Evolutionary conservation across 1,140 invertebrate genomes (phyloP).

Genomic region (Ctenoplectra terminalis): DNA sequence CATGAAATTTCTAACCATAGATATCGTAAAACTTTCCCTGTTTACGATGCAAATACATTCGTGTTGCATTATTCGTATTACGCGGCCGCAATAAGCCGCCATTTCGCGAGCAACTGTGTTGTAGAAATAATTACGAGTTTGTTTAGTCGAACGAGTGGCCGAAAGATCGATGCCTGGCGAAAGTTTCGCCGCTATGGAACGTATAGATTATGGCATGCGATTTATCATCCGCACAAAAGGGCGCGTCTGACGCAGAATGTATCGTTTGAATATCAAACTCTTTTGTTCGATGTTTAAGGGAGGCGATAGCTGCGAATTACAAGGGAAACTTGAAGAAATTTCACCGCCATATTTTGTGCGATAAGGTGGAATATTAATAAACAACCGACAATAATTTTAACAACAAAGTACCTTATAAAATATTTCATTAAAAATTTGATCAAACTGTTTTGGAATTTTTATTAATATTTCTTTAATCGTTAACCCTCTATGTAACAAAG

Average conservation of each 20-base stretch:
- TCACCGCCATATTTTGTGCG: background rate
- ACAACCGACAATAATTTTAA: background rate
- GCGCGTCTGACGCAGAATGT: background rate
- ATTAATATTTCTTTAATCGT: too few relatives aligned
- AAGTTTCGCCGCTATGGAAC: background rate
- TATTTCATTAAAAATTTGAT: too few relatives aligned
- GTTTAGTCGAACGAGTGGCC: background rate
- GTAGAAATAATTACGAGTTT: conserved; percentile 15
- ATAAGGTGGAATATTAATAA: background rate
- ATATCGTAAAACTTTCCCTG: too few relatives aligned
- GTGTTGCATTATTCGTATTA: background rate
- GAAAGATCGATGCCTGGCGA: conserved; percentile 24
- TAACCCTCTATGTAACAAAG: too few relatives aligned
- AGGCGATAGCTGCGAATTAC: background rate
- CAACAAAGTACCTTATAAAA: background rate
- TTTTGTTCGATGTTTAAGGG: conserved; percentile 12
- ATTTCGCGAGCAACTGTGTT: background rate
- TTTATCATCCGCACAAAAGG: conserved; percentile 16
- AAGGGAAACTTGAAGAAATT: background rate
- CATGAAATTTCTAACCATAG: too few relatives aligned
- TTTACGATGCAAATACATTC: too few relatives aligned
- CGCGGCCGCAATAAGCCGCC: background rate
- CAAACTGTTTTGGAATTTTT: too few relatives aligned
- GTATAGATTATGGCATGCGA: background rate
- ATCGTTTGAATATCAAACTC: conserved; percentile 25